These are phyloP conservation scores for Exaiptasia diaphana DNA, from an alignment of 64 coral and sea anemone species.

Conservation along the genomic window DNA sequence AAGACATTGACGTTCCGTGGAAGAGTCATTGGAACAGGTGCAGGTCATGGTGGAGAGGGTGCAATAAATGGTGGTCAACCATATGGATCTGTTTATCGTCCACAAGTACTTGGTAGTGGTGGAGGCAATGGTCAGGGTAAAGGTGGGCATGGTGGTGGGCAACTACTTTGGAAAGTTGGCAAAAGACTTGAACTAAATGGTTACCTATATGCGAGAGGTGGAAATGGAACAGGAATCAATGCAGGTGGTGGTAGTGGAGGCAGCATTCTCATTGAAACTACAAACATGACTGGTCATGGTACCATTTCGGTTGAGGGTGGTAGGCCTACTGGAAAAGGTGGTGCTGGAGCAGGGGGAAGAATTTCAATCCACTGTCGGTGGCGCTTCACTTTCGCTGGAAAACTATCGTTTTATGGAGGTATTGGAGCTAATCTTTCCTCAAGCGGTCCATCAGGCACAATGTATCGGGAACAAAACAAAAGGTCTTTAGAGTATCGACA, in stretches of 20 bases:
- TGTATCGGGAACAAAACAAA: conserved; percentile 84
- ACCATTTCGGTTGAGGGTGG: conserved; percentile 73
- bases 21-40: conserved; percentile 53
- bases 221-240: conserved; percentile 47
- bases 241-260: conserved; percentile 92
- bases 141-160: conserved; percentile 76
- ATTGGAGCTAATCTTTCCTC: conserved; percentile 9
- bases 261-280: conserved; percentile 85
- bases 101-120: conserved; percentile 61
- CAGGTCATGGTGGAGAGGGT: conserved; percentile 75
- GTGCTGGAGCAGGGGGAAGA: conserved; percentile 80
- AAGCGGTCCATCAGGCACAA: conserved; percentile 81
- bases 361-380: conserved; percentile 90
- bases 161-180: conserved; percentile 68
- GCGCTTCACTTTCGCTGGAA: conserved; percentile 78
- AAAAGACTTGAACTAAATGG: conserved; percentile 81
- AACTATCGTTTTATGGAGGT: conserved; percentile 70
- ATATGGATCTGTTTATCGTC: conserved; percentile 80
- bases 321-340: conserved; percentile 39
- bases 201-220: conserved; percentile 54
- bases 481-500: conserved; percentile 74
- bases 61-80: conserved; percentile 59
- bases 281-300: conserved; percentile 94
- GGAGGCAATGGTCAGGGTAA: conserved; percentile 77
- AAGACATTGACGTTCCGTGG: background rate